A percentile compares a stretch with the other conserved stretches of the same genome.
Conservation (phyloP, 2,888 invertebrate species). For the Abscondita cerata region DNA sequence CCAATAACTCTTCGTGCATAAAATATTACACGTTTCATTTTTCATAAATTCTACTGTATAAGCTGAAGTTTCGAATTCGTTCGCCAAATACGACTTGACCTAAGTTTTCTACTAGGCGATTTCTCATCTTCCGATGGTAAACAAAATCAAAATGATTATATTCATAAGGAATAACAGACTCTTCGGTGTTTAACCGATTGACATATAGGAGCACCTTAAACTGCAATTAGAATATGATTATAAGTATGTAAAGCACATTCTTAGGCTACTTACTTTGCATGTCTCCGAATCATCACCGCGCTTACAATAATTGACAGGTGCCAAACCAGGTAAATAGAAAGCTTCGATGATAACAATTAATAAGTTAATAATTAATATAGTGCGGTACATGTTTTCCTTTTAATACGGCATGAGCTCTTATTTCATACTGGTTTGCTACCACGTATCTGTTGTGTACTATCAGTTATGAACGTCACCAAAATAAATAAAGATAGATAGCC, state of each 20-base stretch:
- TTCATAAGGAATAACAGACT: conserved; percentile 97
- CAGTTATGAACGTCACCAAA: conserved; percentile 36
- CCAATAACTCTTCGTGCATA: conserved; percentile 76
- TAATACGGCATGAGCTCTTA: too few relatives aligned
- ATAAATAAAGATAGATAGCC: conserved; percentile 28
- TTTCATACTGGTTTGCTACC: conserved; percentile 20
- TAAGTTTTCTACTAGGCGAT: conserved; percentile 95
- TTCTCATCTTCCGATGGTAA: conserved; percentile 67
- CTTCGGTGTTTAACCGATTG: conserved; percentile 96
- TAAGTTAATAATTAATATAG: conserved; percentile 9
- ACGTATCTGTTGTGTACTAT: conserved; percentile 24
- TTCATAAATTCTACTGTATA: conserved; percentile 88
- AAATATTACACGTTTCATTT: conserved; percentile 66
- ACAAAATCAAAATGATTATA: conserved; percentile 99
- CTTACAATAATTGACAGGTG: conserved; percentile 96
- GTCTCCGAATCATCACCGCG: conserved; percentile 66
- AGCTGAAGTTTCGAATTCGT: conserved; percentile 91
- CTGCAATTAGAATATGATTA: conserved; percentile 60
- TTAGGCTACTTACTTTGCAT: conserved; percentile 84
- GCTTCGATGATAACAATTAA: conserved; percentile 11
- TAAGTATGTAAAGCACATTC: too few relatives aligned
- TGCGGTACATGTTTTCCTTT: conserved; percentile 15
- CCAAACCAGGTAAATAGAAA: conserved; percentile 92
- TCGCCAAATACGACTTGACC: conserved; percentile 99
- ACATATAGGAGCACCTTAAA: conserved; percentile 88